Evolutionary conservation across 2,888 invertebrate species (phyloP), one percentile per base, ranked within the genome.

Genomic region (Drepanosiphum platanoidis): DNA sequence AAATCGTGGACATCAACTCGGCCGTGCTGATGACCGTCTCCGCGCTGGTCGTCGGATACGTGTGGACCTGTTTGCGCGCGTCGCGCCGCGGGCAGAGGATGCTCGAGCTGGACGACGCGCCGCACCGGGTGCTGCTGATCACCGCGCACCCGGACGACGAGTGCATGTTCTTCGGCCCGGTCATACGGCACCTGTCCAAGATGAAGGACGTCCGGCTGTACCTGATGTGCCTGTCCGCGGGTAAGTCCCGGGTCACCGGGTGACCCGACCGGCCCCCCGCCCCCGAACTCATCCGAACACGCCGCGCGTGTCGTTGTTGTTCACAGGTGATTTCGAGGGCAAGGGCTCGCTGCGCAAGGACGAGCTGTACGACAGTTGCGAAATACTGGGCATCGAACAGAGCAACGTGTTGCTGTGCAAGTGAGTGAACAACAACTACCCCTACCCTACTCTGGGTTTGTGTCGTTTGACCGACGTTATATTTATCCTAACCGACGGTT

Each of bases 131-230:
- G 70, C 90, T 98, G 46, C 90, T 99, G 81, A 94, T 98, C 1
- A 95, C 93, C 70, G 97, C 99, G 34, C 99, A 99, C 91, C 99
- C 99, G 27, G 99, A 99, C 90, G 99, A 99, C 90, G 99, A 99
- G 90, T 96, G 96, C 88, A 98, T 99, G 99, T 99, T 99, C 90
- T 99, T 99, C 90, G 96, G 97, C 0, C 99, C 99, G 30, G 93
- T 95, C 66, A 93, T 97, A 87, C 92, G 94, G 87, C 92, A 94
- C 89, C 90, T 95, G 86, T 89, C 90, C 2, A 92, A 92, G 88
- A 91, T 93, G 74, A 91, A 92, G 87, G 92, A 92, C 87, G 93
- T 93, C 88, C 92, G 93, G 87, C 93, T 97, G 64, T 94, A 94
- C 90, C 89, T 98, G 82, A 91, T 97, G 80, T 98, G 97, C 90